phyloP scores from a whole-genome alignment of 2,888 invertebrate genomes.

The Galerucella nymphaeae region DNA sequence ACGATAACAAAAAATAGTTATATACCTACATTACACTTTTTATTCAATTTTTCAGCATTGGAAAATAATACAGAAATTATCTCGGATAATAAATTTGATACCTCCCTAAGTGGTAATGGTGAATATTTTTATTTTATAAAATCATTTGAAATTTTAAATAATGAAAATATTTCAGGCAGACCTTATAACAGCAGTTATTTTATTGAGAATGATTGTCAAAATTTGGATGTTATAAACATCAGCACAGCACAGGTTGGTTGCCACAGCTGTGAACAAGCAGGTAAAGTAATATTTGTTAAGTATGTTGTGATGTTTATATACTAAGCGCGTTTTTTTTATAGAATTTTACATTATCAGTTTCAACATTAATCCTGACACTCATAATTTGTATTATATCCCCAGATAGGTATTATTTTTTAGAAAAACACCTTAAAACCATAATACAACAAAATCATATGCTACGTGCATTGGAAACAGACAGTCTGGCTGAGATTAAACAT shows the following conservation, averaged over 20 bases:
- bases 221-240: constrained; percentile 4
- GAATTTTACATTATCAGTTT: not conserved
- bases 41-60: too few species aligned
- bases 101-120: too few species aligned
- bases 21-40: too few species aligned
- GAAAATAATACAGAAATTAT: too few species aligned
- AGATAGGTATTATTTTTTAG: not conserved
- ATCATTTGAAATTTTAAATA: too few species aligned
- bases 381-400: not conserved
- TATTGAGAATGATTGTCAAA: not conserved
- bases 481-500: too few species aligned
- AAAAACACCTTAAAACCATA: constrained; percentile 4
- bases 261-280: constrained; percentile 2
- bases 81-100: too few species aligned
- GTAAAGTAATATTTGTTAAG: constrained; percentile 1
- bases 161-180: too few species aligned
- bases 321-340: not conserved
- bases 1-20: too few species aligned
- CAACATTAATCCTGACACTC: not conserved
- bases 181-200: not conserved
- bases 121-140: too few species aligned
- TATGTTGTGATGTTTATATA: constrained; percentile 4
- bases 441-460: constrained; percentile 4
- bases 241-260: constrained; percentile 1
- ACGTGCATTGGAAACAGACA: not conserved